Evolutionary conservation across 2,113 vertebrate species (phyloP), one percentile per base, ranked within the genome.

Genomic region (Castor canadensis): DNA sequence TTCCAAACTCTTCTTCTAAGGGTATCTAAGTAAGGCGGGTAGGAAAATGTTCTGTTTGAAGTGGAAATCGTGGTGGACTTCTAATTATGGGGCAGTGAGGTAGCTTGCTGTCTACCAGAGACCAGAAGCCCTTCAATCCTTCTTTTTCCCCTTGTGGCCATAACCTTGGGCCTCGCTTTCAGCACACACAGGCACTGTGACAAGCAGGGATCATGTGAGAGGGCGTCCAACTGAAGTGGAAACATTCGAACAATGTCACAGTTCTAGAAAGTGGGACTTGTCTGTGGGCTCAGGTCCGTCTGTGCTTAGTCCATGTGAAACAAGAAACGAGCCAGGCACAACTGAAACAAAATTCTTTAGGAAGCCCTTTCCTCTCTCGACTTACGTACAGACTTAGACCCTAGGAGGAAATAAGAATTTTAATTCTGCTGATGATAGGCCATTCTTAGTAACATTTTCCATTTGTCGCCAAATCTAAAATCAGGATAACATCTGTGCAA

Each of bases 21-120:
- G 22, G 13, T 76, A 60, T 67, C 92, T n/a, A n/a, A n/a, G n/a
- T 88, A 6, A 58, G 9, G 69, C 82, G 91, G 73, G 76, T 26
- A 89, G 77, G 81, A 92, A 93, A 92, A 43, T 0, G 15, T 1
- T 30, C 19, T 17, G 17, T 97, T 96, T 97, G 93, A 93, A 97
- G 89, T 95, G 17, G 92, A 72, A 87, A 71, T 85, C 32, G 32
- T 3, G 30, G 73, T 1, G 73, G 85, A 79, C 91, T 77, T 64
- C 49, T 95, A 96, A 97, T 97, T 95, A 96, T 0, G 32, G 20
- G 80, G 43, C 69, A 26, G n/a, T 43, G 15, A 75, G 76, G 64
- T 9, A 60, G 58, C 38, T 77, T 4, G 3, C 40, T 54, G 72
- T 43, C 67, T 9, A 47, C 22, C 40, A 73, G 66, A 87, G 56